Evolutionary conservation across 1,140 invertebrate species (phyloP).

Genomic region (Tribolium madens): DNA sequence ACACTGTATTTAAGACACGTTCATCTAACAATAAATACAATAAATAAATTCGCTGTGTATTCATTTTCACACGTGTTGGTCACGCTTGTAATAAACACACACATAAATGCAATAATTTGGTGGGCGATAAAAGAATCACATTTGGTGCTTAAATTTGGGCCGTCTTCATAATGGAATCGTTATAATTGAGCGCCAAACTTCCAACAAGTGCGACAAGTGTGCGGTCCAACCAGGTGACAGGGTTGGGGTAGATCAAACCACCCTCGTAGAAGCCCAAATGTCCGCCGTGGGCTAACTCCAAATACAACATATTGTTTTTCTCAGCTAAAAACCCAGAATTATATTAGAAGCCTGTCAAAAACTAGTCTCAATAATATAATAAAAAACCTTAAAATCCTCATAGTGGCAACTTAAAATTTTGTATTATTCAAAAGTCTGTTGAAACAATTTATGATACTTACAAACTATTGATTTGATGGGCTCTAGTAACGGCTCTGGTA

Average conservation of each 20-base stretch:
- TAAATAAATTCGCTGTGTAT: slow-evolving; percentile 6
- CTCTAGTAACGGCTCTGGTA: slow-evolving; percentile 79
- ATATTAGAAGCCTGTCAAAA: background rate
- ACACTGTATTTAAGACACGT: background rate
- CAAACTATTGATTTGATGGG: slow-evolving; percentile 81
- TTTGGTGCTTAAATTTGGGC: slow-evolving; percentile 10
- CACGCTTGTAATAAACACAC: background rate
- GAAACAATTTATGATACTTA: slow-evolving; percentile 67
- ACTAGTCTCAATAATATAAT: background rate
- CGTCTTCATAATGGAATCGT: slow-evolving; percentile 64
- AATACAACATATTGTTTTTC: slow-evolving; percentile 77
- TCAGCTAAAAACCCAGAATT: slow-evolving; percentile 70
- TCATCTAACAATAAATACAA: slow-evolving; percentile 7
- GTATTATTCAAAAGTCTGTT: background rate
- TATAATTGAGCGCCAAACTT: slow-evolving; percentile 73
- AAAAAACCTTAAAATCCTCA: background rate
- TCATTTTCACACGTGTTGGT: background rate
- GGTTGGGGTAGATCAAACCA: slow-evolving; percentile 84
- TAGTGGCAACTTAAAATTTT: background rate
- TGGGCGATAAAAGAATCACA: slow-evolving; percentile 12
- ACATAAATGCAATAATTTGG: slow-evolving; percentile 32
- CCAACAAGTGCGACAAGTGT: slow-evolving; percentile 81
- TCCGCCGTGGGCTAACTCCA: slow-evolving; percentile 89
- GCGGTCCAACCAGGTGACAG: slow-evolving; percentile 91
- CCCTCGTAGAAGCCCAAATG: slow-evolving; percentile 95